phyloP scores from a whole-genome alignment of 2,113 vertebrate genomes.

The Crocuta crocuta region DNA sequence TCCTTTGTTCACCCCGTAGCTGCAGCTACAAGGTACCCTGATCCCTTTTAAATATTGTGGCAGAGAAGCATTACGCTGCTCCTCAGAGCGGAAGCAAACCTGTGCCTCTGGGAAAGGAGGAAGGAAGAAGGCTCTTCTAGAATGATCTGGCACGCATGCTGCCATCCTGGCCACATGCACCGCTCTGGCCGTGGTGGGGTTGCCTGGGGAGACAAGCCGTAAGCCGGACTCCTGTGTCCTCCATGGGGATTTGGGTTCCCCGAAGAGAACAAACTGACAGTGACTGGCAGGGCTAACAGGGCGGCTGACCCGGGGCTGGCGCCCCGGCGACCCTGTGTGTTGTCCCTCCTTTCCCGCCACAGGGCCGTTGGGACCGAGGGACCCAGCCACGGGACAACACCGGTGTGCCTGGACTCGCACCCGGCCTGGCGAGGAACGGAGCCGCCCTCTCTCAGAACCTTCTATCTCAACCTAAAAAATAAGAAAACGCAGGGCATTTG shows the following conservation, averaged over 20 bases:
- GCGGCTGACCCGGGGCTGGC: neutral
- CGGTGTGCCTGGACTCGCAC: neutral
- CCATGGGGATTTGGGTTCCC: neutral
- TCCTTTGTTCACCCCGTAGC: neutral
- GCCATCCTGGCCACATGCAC: rapidly evolving
- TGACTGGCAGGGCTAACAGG: neutral
- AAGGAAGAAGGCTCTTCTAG: neutral
- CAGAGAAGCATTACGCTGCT: neutral
- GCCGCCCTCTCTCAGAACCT: neutral
- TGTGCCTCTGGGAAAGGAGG: neutral
- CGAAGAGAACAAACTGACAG: neutral
- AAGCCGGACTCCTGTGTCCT: neutral
- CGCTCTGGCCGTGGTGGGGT: neutral
- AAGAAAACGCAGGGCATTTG: neutral
- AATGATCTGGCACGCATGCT: rapidly evolving
- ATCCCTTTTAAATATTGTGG: neutral
- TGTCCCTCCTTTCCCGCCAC: rapidly evolving
- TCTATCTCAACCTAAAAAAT: neutral
- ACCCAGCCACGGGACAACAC: too few relatives aligned
- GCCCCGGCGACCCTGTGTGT: neutral
- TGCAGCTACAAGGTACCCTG: neutral
- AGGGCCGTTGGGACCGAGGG: rapidly evolving
- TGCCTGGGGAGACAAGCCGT: neutral
- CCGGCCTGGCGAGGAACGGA: neutral
- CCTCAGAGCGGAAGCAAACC: neutral